phyloP scores from a whole-genome alignment of 2,113 vertebrate species.

The Galbula dea region DNA sequence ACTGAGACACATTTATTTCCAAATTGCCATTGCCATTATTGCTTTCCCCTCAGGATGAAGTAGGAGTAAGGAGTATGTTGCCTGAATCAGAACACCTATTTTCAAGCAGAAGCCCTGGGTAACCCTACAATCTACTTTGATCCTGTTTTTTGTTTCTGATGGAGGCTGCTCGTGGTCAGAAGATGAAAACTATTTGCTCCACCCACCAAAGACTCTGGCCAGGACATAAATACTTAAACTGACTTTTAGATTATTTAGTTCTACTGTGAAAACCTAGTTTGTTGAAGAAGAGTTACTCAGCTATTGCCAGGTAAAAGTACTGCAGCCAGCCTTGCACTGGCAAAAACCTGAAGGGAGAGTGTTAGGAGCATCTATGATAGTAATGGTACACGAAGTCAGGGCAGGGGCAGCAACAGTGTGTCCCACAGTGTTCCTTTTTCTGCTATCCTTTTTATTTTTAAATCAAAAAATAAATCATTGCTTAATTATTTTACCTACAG shows the following conservation, averaged over 20 bases:
- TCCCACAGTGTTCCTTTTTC: neutral
- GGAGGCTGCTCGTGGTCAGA: neutral
- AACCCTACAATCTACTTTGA: neutral
- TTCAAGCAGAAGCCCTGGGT: neutral
- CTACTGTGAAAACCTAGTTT: neutral
- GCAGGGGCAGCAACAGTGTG: neutral
- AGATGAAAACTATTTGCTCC: neutral
- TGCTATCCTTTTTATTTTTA: neutral
- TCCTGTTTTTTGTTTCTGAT: neutral
- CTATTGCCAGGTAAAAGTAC: neutral
- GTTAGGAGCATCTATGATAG: neutral
- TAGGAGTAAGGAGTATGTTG: neutral
- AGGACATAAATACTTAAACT: neutral
- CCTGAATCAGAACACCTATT: neutral
- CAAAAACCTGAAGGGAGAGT: neutral
- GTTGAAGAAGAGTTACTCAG: neutral
- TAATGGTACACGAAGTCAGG: neutral
- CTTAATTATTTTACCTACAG: slow-evolving; percentile 11
- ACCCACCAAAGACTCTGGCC: neutral
- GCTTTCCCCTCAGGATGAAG: neutral
- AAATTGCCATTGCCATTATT: neutral
- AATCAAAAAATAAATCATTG: neutral
- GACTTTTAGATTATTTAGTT: neutral
- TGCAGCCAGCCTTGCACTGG: neutral
- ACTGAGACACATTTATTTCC: neutral